Evolutionary conservation across 2,888 invertebrate genomes (phyloP).

Genomic region (Amblyteles armatorius): DNA sequence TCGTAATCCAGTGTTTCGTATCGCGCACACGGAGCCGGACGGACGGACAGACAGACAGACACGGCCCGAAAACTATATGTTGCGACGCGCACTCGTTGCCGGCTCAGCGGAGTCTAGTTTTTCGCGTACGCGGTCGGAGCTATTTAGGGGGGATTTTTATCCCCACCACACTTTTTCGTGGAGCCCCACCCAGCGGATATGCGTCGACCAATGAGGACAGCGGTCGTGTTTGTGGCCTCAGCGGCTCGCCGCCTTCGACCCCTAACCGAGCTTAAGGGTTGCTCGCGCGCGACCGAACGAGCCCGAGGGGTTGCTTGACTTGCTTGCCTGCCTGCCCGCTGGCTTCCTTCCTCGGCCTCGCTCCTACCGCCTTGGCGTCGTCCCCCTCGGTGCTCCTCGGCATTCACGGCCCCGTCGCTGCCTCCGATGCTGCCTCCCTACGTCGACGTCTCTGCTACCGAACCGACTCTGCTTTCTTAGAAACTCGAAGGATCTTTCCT

Average conservation of each 20-base stretch:
- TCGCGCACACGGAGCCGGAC: constrained; percentile 3
- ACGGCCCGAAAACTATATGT: constrained; percentile 28
- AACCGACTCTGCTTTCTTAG: background rate
- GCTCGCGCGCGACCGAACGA: constrained; percentile 67
- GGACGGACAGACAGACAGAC: constrained; percentile 5
- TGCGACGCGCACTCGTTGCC: constrained; percentile 81
- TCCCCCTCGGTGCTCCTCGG: background rate
- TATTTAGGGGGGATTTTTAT: constrained; percentile 84
- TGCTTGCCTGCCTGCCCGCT: constrained; percentile 80
- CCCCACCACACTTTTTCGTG: constrained; percentile 83
- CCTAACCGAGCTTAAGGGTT: constrained; percentile 74
- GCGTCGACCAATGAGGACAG: constrained; percentile 84
- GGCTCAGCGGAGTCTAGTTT: constrained; percentile 84
- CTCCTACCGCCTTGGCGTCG: background rate
- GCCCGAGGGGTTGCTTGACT: constrained; percentile 72
- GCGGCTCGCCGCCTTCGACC: constrained; percentile 84
- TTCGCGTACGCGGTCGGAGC: constrained; percentile 82
- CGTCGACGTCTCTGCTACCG: constrained; percentile 42
- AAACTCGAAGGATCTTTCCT: background rate
- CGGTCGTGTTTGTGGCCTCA: constrained; percentile 85
- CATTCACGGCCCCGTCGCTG: background rate
- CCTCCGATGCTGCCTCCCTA: background rate
- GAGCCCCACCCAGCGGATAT: constrained; percentile 82
- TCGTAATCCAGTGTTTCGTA: constrained; percentile 50
- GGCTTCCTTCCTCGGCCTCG: constrained; percentile 70